Evolutionary conservation across 1,140 invertebrate genomes (phyloP).

Genomic region (Hypothenemus hampei): DNA sequence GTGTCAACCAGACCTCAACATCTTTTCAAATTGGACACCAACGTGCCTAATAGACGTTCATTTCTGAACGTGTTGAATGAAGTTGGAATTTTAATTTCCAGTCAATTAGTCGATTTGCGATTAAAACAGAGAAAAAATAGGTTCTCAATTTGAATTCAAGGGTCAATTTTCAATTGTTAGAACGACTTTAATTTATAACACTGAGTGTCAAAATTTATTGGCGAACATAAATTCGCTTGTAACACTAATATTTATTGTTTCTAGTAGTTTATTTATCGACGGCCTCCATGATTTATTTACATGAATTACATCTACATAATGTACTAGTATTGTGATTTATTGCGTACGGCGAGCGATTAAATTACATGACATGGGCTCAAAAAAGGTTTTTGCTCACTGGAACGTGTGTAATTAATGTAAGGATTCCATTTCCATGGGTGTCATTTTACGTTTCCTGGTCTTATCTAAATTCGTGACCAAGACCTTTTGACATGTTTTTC

Average conservation of each 20-base stretch:
- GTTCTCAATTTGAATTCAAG: too few species aligned
- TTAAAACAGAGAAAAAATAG: too few species aligned
- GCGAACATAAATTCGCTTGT: constrained; percentile 23
- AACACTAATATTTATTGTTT: constrained; percentile 27
- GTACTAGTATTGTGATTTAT: constrained; percentile 25
- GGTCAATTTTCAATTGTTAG: constrained; percentile 15
- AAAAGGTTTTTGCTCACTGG: constrained; percentile 6
- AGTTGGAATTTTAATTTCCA: too few species aligned
- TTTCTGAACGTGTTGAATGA: too few species aligned
- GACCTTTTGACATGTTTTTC: not conserved
- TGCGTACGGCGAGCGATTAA: constrained; percentile 13
- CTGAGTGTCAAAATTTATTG: constrained; percentile 25
- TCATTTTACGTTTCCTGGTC: not conserved
- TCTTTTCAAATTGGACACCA: too few species aligned
- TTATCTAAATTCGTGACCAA: constrained; percentile 1
- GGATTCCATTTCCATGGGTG: constrained; percentile 7
- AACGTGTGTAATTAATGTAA: constrained; percentile 9
- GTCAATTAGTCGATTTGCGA: too few species aligned
- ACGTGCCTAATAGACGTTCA: too few species aligned
- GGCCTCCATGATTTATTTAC: constrained; percentile 24
- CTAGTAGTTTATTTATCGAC: constrained; percentile 27
- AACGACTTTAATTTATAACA: constrained; percentile 14
- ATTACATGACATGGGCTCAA: constrained; percentile 12
- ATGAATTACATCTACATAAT: constrained; percentile 27
- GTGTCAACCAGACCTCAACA: too few species aligned